phyloP scores from a whole-genome alignment of 2,113 vertebrate genomes.

The Herpailurus yagouaroundi region DNA sequence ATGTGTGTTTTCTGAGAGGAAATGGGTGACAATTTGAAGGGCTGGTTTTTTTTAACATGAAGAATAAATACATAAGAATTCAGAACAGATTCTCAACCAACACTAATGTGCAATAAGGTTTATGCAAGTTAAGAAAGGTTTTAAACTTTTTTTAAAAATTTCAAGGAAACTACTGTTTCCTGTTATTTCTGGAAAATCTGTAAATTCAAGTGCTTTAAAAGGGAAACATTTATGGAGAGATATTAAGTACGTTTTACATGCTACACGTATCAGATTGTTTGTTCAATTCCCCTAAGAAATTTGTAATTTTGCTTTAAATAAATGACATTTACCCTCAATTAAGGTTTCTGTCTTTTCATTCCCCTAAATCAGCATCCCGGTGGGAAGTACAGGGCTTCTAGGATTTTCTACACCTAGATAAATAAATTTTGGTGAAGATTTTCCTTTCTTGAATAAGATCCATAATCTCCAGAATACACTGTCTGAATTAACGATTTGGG shows the following conservation, averaged over 20 bases:
- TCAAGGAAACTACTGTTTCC: conserved; percentile 62
- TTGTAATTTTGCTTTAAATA: conserved; percentile 60
- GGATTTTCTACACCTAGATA: conserved; percentile 28
- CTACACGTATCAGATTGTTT: conserved; percentile 54
- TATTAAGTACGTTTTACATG: conserved; percentile 51
- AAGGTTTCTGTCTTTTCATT: conserved; percentile 36
- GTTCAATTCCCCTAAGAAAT: conserved; percentile 57
- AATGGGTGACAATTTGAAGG: conserved; percentile 73
- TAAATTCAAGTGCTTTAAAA: conserved; percentile 59
- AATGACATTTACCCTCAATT: conserved; percentile 30
- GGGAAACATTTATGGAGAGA: conserved; percentile 57
- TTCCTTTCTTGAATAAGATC: conserved; percentile 17
- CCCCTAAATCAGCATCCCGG: background rate
- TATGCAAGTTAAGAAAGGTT: conserved; percentile 55
- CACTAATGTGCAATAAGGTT: conserved; percentile 46
- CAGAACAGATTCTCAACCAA: conserved; percentile 66
- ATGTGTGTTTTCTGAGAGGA: conserved; percentile 67
- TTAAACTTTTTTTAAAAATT: background rate
- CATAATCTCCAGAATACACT: background rate
- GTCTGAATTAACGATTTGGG: conserved; percentile 35
- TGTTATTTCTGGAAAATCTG: conserved; percentile 63
- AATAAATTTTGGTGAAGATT: conserved; percentile 44
- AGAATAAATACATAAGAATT: conserved; percentile 69
- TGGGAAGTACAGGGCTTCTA: background rate
- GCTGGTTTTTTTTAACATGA: conserved; percentile 44